Evolutionary conservation across 2,888 invertebrate genomes (phyloP).

Genomic region (Caenorhabditis zanzibari): DNA sequence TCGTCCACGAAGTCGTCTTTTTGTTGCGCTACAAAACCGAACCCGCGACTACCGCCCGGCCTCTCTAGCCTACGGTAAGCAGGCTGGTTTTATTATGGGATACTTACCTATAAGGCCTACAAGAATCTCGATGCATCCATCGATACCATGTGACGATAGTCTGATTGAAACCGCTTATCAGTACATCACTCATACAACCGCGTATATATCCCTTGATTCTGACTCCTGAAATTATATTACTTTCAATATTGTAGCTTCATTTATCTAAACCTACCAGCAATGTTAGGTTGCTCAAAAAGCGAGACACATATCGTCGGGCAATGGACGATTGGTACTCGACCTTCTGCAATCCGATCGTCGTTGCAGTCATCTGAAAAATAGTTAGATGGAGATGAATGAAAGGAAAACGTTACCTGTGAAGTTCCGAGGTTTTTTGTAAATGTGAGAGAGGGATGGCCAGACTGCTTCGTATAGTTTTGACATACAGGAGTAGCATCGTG

Average conservation of each 20-base stretch:
- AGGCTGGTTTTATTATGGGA: neutral
- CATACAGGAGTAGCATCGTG: slow-evolving; percentile 83
- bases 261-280: slow-evolving; percentile 73
- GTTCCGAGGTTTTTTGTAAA: slow-evolving; percentile 80
- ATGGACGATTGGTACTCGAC: slow-evolving; percentile 74
- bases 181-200: slow-evolving; percentile 81
- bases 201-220: slow-evolving; percentile 81
- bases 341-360: slow-evolving; percentile 66
- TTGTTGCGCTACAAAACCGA: neutral
- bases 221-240: slow-evolving; percentile 71
- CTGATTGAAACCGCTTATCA: slow-evolving; percentile 82
- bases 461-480: slow-evolving; percentile 81
- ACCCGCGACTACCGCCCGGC: neutral
- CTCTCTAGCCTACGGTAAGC: too few species aligned
- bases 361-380: slow-evolving; percentile 71
- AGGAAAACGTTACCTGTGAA: slow-evolving; percentile 81
- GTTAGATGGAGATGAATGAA: neutral
- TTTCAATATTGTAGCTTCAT: neutral
- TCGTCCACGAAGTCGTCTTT: neutral
- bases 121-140: slow-evolving; percentile 82
- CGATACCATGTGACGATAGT: slow-evolving; percentile 81
- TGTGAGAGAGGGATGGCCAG: slow-evolving; percentile 76
- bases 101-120: slow-evolving; percentile 76
- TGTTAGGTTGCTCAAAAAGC: slow-evolving; percentile 79
- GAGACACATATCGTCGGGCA: slow-evolving; percentile 82